Evolutionary conservation across 2,888 invertebrate species (phyloP), one percentile per base, ranked within the genome.

Genomic region (Thumatha senex): DNA sequence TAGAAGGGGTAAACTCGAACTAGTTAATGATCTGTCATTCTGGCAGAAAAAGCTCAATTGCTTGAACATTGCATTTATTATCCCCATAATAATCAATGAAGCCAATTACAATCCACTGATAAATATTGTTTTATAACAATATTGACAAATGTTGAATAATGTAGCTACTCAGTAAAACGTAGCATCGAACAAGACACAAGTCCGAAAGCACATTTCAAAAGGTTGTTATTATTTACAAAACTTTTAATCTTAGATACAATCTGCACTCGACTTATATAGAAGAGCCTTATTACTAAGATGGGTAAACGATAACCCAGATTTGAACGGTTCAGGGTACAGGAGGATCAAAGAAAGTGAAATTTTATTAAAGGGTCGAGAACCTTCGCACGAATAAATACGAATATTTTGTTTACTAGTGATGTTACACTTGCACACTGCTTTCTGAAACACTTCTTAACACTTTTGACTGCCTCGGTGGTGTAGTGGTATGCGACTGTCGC

Each of bases 311-410:
- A 63, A 34, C 51, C 50, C 46, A 60, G 65, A 55, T 63, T 58
- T 53, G 56, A 63, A 60, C 44, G 54, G 56, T 44, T 35, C 44
- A 48, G 52, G 56, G 56, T 56, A 40, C 12, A 24, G 9, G 7
- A 52, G 56, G 56, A 58, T 63, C 67, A 60, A 54, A 56, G 63
- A 56, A 63, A 65, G 65, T 65, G 67, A 65, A 63, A 58, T 53
- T 63, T 65, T 65, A 65, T 65, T 56, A 58, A 58, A 52, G 46
- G 36, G 42, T 40, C 36, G 45, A 44, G 64, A 54, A 53, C 40
- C 44, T 45, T 43, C 40, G 40, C 39, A 40, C 41, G 51, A 51
- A 50, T 46, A 47, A 62, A 56, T 58, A 44, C 24, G 35, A 24
- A 18, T 24, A 51, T 51, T 54, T 55, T 48, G 24, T 24, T 10